Conservation (phyloP, 2,797 vertebrate genomes). For the Chrysolophus pictus region DNA sequence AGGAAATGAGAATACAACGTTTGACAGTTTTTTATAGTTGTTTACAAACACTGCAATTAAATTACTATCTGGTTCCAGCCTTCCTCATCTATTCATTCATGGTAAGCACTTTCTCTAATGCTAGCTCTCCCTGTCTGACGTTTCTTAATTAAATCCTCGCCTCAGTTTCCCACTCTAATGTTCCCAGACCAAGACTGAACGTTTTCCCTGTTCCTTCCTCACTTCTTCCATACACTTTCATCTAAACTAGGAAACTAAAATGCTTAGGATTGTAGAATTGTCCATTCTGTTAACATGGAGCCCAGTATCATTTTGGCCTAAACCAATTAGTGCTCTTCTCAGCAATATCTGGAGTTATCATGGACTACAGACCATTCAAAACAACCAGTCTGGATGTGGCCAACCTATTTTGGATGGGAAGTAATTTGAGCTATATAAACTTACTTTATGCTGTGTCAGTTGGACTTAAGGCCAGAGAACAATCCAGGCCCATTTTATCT, state of each 20-base stretch:
- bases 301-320: neutral
- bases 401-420: neutral
- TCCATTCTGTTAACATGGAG: neutral
- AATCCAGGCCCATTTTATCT: neutral
- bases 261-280: neutral
- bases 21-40: neutral
- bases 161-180: neutral
- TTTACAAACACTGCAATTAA: conserved; percentile 13
- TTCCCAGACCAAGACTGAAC: neutral
- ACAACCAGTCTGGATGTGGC: neutral
- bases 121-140: neutral
- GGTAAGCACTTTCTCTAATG: neutral
- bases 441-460: neutral
- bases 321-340: neutral
- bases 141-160: neutral
- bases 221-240: neutral
- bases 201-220: neutral
- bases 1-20: neutral
- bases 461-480: neutral
- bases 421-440: neutral
- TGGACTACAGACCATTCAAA: neutral
- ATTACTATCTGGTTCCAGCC: neutral
- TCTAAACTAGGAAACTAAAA: neutral
- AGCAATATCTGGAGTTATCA: neutral
- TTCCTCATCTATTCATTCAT: neutral